phyloP scores from a whole-genome alignment of 2,888 invertebrate species.

The Patella pellucida region DNA sequence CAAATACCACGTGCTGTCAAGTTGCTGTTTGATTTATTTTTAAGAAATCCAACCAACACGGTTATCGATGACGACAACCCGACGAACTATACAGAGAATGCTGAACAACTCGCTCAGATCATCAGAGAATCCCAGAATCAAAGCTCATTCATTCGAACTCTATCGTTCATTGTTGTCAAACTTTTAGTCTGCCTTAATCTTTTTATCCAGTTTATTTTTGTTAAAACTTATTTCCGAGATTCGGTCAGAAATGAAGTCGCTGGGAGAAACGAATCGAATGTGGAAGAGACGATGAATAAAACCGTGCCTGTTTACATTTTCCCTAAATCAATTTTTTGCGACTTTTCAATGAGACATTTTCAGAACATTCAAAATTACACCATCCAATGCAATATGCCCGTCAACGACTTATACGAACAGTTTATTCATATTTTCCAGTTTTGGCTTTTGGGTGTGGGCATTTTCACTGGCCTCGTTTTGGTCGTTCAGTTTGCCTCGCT shows the following conservation, averaged over 20 bases:
- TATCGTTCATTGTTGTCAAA: not conserved
- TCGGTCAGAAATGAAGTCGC: not conserved
- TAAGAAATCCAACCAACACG: not conserved
- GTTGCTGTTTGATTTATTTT: not conserved
- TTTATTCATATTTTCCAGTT: not conserved
- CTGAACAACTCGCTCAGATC: not conserved
- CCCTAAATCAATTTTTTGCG: not conserved
- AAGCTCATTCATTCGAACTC: not conserved
- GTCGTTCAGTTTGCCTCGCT: not conserved
- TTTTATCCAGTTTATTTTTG: not conserved
- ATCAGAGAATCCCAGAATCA: not conserved
- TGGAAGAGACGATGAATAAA: not conserved
- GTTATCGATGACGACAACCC: no score
- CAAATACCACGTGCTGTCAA: not conserved
- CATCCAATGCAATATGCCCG: not conserved
- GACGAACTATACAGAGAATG: not conserved
- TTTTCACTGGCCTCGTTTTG: not conserved
- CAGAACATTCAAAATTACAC: not conserved
- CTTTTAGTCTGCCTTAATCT: not conserved
- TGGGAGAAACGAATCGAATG: not conserved
- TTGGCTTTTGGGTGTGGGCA: not conserved
- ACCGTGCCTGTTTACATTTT: not conserved
- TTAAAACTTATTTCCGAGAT: not conserved
- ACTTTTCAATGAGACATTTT: not conserved
- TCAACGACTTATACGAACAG: not conserved